These are phyloP conservation scores for Platycheirus rosarum DNA, from an alignment of 2,888 invertebrate species.

Conservation along the genomic window DNA sequence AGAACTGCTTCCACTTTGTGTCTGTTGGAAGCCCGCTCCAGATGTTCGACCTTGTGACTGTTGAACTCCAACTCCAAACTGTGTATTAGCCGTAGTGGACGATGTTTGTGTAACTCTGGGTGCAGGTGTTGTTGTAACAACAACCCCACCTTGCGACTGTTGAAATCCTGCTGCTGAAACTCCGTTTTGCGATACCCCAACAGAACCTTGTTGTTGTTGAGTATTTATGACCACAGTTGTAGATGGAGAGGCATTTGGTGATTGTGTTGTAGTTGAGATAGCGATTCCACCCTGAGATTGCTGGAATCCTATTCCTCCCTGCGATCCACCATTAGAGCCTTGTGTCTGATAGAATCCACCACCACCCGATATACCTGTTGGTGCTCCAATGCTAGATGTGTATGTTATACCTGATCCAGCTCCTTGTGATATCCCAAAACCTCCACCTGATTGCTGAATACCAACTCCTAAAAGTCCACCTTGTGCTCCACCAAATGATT, in stretches of 20 bases:
- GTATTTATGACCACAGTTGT: slow-evolving; percentile 28
- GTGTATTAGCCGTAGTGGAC: background rate
- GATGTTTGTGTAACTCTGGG: slow-evolving; percentile 9
- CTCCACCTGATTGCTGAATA: slow-evolving; percentile 50
- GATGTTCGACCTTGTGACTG: slow-evolving; percentile 26
- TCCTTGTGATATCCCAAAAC: slow-evolving; percentile 10
- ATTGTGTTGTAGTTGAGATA: background rate
- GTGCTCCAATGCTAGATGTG: background rate
- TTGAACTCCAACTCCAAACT: slow-evolving; percentile 12
- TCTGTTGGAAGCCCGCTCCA: slow-evolving; percentile 8
- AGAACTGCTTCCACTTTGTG: slow-evolving; percentile 34
- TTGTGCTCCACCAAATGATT: slow-evolving; percentile 6
- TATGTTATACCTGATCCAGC: slow-evolving; percentile 15
- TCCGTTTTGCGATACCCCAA: background rate
- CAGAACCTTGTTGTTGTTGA: slow-evolving; percentile 25
- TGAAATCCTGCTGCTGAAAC: background rate
- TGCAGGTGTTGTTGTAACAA: slow-evolving; percentile 24
- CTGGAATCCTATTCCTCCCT: slow-evolving; percentile 32
- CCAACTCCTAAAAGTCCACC: slow-evolving; percentile 38
- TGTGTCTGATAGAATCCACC: slow-evolving; percentile 25
- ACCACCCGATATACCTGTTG: slow-evolving; percentile 15
- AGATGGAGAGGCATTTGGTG: slow-evolving; percentile 1
- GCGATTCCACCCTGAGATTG: slow-evolving; percentile 26
- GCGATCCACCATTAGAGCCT: slow-evolving; percentile 6
- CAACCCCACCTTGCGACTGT: slow-evolving; percentile 23